A percentile compares a stretch with the other conserved stretches of the same genome.
phyloP scores from a whole-genome alignment of 2,113 vertebrate genomes.

The Promerops cafer region DNA sequence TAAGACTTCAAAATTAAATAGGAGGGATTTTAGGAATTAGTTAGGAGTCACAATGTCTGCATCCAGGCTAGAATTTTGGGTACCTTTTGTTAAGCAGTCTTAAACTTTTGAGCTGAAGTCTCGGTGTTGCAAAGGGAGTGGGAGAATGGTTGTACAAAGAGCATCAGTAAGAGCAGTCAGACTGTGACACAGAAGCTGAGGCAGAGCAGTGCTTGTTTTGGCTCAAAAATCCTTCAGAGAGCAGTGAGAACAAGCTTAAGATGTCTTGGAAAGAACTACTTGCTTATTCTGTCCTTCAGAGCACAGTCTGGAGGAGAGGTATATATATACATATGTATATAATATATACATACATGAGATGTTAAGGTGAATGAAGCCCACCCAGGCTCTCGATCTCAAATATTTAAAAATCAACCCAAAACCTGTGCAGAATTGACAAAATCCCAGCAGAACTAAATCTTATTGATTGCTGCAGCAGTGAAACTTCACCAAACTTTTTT shows the following conservation, averaged over 20 bases:
- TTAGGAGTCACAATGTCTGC: background rate
- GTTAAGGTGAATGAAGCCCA: background rate
- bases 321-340: fast-evolving
- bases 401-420: background rate
- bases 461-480: background rate
- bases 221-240: background rate
- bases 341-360: background rate
- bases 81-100: background rate
- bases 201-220: background rate
- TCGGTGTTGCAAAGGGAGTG: background rate
- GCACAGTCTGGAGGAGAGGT: background rate
- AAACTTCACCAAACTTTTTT: background rate
- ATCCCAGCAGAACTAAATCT: background rate
- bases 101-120: background rate
- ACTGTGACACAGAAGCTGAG: background rate
- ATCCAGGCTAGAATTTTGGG: background rate
- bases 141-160: background rate
- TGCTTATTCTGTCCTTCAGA: background rate
- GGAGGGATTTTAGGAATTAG: background rate
- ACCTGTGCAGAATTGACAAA: background rate
- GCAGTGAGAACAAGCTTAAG: background rate
- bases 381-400: background rate
- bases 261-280: background rate
- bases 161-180: background rate
- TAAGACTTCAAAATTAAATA: background rate